Conservation (phyloP, 2,113 vertebrate genomes). For the Mormoops blainvillei region DNA sequence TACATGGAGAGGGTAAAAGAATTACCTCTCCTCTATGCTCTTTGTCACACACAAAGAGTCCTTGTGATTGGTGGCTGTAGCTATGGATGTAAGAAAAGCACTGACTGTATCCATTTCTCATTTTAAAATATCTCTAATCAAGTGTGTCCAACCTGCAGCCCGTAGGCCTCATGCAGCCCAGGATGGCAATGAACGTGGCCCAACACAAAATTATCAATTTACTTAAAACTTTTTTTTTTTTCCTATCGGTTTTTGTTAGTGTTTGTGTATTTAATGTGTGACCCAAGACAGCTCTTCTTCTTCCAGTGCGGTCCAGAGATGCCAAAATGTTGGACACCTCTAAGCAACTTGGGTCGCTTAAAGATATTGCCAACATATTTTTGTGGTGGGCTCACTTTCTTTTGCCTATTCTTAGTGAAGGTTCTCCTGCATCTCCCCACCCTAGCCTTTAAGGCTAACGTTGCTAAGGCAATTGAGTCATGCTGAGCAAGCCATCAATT, state of each 20-base stretch:
- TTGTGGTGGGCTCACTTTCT: neutral
- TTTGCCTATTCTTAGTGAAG: neutral
- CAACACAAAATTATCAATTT: no score
- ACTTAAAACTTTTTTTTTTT: no score
- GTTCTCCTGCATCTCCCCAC: neutral
- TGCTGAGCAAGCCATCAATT: neutral
- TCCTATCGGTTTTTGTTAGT: no score
- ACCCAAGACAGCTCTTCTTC: no score
- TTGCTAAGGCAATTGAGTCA: neutral
- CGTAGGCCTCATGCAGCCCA: no score
- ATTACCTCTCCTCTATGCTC: neutral
- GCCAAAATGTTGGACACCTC: no score
- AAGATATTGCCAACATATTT: neutral
- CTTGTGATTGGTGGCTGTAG: neutral
- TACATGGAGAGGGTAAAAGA: neutral
- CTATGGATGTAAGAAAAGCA: neutral
- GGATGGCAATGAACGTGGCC: no score
- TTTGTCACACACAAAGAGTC: neutral
- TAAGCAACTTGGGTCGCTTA: neutral
- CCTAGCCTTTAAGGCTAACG: neutral
- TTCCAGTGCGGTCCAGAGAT: no score
- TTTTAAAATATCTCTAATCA: neutral
- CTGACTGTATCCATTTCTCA: neutral
- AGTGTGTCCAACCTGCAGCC: no score
- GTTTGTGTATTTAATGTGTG: no score